These are phyloP conservation scores for Phainopepla nitens DNA, from an alignment of 2,113 vertebrate genomes.

Conservation along the genomic window DNA sequence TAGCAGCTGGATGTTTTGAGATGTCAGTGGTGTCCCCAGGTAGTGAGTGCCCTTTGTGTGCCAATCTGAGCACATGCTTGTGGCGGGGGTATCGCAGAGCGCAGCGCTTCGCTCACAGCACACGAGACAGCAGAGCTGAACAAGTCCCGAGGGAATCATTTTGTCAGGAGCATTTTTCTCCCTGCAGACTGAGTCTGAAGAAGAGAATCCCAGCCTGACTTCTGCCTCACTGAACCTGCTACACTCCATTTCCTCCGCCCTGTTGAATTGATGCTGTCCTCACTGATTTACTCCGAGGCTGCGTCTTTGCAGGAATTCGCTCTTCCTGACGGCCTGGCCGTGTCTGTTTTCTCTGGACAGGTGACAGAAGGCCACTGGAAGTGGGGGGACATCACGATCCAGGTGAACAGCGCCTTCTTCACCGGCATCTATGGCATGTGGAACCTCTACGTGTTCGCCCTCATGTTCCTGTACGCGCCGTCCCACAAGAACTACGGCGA, in stretches of 20 bases:
- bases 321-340: fast-evolving
- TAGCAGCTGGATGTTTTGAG: conserved; percentile 34
- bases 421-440: conserved; percentile 98
- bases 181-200: neutral
- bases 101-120: fast-evolving
- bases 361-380: conserved; percentile 96
- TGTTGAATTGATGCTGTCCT: neutral
- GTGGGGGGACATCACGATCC: conserved; percentile 87
- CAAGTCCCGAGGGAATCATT: neutral
- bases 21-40: conserved; percentile 20
- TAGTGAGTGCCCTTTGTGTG: conserved; percentile 38
- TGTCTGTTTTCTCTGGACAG: conserved; percentile 60
- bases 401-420: conserved; percentile 96
- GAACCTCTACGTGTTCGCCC: conserved; percentile 96
- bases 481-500: conserved; percentile 96
- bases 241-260: neutral
- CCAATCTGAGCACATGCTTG: neutral
- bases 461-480: conserved; percentile 97
- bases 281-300: neutral
- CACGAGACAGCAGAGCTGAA: neutral
- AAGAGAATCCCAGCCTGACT: neutral
- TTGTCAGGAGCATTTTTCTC: neutral
- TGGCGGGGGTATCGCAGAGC: fast-evolving
- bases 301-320: neutral
- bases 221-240: neutral